phyloP scores from a whole-genome alignment of 2,888 invertebrate genomes.

The Rotaria sp. region DNA sequence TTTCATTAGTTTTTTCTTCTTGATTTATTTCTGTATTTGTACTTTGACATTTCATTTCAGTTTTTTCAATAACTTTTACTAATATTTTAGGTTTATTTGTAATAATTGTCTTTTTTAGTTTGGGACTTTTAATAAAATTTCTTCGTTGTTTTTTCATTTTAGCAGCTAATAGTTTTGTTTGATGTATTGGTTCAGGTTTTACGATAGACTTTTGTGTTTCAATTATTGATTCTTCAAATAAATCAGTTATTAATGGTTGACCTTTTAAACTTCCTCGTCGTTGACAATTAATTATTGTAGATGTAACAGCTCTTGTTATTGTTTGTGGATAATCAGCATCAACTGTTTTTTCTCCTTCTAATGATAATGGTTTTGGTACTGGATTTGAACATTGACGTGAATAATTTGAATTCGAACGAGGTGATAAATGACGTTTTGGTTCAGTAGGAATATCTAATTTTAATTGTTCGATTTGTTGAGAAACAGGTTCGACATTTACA shows the following conservation, averaged over 20 bases:
- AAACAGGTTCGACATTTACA: neutral
- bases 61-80: neutral
- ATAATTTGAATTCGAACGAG: neutral
- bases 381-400: neutral
- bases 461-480: neutral
- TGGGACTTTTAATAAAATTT: neutral
- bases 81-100: neutral
- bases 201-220: neutral
- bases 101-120: neutral
- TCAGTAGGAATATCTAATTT: neutral
- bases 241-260: neutral
- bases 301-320: neutral
- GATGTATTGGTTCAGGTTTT: neutral
- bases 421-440: neutral
- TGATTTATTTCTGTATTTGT: neutral
- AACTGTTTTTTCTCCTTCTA: neutral
- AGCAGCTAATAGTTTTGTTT: neutral
- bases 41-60: neutral
- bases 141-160: neutral
- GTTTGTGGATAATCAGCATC: neutral
- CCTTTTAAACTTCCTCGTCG: constrained; percentile 5
- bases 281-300: neutral
- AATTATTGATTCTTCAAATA: neutral
- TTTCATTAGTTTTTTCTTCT: neutral
- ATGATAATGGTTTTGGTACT: constrained; percentile 9